Percentiles rank a stretch among this genome's conserved stretches.
These are phyloP conservation scores for Archilochus colubris DNA, from an alignment of 2,113 vertebrate species.

Conservation along the genomic window DNA sequence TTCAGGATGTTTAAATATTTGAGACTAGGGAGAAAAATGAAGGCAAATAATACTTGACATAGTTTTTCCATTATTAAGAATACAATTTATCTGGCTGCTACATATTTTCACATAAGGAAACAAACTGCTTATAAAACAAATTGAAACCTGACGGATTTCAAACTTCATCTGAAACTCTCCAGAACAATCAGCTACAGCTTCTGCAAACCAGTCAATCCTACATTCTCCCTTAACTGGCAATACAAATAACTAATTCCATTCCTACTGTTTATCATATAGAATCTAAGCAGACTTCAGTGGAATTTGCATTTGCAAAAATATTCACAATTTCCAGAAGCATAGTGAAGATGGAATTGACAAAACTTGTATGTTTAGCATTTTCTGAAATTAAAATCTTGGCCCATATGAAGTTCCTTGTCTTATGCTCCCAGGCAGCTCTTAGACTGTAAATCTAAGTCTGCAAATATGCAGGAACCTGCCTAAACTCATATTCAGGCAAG, in stretches of 20 bases:
- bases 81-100: background rate
- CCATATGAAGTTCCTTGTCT: background rate
- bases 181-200: background rate
- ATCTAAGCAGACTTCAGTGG: background rate
- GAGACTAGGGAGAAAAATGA: background rate
- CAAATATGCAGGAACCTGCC: background rate
- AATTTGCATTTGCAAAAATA: background rate
- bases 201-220: background rate
- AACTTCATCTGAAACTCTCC: conserved; percentile 24
- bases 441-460: background rate
- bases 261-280: background rate
- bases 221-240: background rate
- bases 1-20: background rate
- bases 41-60: background rate
- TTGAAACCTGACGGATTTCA: conserved; percentile 22
- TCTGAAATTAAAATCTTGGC: background rate
- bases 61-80: conserved; percentile 15
- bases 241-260: background rate
- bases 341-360: background rate
- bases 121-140: background rate
- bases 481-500: background rate
- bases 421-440: background rate
- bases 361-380: background rate
- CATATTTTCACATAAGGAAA: conserved; percentile 37
- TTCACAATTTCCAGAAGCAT: background rate